Base-by-base conservation (phyloP, 2,888 invertebrate genomes). In the Hofmannophila pseudospretella region DNA sequence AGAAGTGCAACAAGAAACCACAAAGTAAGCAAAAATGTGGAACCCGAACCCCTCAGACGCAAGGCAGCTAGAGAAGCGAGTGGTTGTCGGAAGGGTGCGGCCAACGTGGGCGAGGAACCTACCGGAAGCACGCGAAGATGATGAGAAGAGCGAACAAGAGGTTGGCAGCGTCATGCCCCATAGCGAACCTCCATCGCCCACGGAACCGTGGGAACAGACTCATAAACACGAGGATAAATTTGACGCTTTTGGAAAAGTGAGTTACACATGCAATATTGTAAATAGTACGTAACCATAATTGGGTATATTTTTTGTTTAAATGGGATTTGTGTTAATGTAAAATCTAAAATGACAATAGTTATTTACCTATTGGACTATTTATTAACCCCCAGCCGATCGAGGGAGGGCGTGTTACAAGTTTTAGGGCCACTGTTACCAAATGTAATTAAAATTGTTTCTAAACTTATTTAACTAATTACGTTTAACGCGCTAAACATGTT, bases 201-300 rank as follows among this genome's bases (percentile, higher is more conserved):
- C 78, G 0, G 85, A 86, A 19, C 69, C 58, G 7, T 79, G 79
- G 76, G 79, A 85, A 40, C 79, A 67, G 29, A 67, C 71, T 11
- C 55, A 54, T 4, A 84, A 81, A 50, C 81, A 79, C 49, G 88
- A 88, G 43, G 89, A 89, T 33, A 85, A 86, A 64, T 85, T 84
- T 54, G 88, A 89, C 47, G 87, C 88, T 27, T 88, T 88, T 64
- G 89, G 89, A 49, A 90, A 90, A 84, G 90, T 89, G 47, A 66
- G 76, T n/a, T n/a, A n/a, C 23, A 8, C 23, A 5, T 20, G 4
- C n/a, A n/a, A n/a, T 20, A 20, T 20, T 5, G 7, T 20, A 20
- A 5, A 20, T 20, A 7, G 3, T 20, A 3, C 20, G 3, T 20
- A 7, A 20, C 20, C n/a, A n/a, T n/a, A n/a, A n/a, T n/a, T n/a